Base-by-base conservation (phyloP, 2,113 vertebrate genomes). In the Jaculus jaculus region DNA sequence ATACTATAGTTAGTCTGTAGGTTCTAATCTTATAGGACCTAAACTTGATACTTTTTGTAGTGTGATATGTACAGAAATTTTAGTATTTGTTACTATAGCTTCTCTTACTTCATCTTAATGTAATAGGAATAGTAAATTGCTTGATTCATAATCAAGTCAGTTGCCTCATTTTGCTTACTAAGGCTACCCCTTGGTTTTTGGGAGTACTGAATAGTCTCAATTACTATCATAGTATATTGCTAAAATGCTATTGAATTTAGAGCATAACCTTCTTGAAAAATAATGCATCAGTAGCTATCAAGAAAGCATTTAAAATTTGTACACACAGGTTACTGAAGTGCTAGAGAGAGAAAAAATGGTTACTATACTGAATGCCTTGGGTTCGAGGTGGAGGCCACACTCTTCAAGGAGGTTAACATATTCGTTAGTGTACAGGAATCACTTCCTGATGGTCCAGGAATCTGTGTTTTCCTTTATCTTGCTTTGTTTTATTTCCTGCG, bases 31-130 rank as follows among this genome's bases (percentile, higher is more conserved):
- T 79, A 51, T 82, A 86, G 32, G 37, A 93, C 54, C 74, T 42
- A 89, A 77, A 34, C 16, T 89, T 39, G 30, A 79, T 0, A 86
- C 28, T 68, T 78, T 32, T 75, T n/a, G 91, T 7, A 2, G 15
- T 85, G 61, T 61, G 74, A 30, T 92, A 74, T 96, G 72, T 73
- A 87, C 28, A 95, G 93, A 96, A 92, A 32, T 42, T 47, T 95
- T 92, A 77, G 68, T 96, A 74, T 89, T 93, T 95, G 85, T 97
- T 97, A 80, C 24, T 58, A 0, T 26, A 72, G 54, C 89, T 88
- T 93, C 80, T 86, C 84, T 95, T 97, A 91, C 65, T 77, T 97
- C 34, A 32, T 94, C 71, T 94, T 65, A 66, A 87, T 68, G 51
- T 51, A 72, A 73, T 96, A 93, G 69, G 89, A 94, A 91, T 84